Conservation (phyloP, 2,797 vertebrate genomes). For the Centroberyx gerrardi region DNA sequence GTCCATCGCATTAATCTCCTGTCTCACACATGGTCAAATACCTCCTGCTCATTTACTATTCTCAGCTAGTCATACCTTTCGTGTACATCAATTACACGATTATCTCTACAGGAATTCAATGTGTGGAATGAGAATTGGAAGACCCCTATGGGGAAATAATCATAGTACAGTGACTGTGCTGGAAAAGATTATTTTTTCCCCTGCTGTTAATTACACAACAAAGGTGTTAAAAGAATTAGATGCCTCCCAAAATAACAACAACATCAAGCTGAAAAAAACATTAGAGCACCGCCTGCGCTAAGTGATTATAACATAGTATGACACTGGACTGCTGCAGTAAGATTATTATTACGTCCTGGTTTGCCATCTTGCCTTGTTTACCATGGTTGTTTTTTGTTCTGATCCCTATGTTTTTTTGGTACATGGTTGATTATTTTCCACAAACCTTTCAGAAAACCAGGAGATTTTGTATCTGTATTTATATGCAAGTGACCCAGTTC, state of each 20-base stretch:
- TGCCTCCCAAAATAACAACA: neutral
- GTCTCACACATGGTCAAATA: slow-evolving; percentile 1
- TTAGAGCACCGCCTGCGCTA: too few species aligned
- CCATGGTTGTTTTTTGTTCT: neutral
- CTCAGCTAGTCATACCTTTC: neutral
- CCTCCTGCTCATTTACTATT: slow-evolving; percentile 11
- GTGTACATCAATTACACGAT: slow-evolving; percentile 27
- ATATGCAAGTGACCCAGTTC: neutral
- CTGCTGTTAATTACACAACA: slow-evolving; percentile 20
- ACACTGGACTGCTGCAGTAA: neutral
- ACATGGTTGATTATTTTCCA: neutral
- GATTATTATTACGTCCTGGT: neutral
- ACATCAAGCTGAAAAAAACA: neutral
- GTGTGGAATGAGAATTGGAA: slow-evolving; percentile 3
- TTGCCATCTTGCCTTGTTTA: neutral
- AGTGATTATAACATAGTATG: neutral
- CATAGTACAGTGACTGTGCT: neutral
- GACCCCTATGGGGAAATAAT: slow-evolving; percentile 42
- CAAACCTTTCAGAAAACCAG: neutral
- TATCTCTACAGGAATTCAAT: slow-evolving; percentile 41
- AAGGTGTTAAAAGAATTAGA: slow-evolving; percentile 2
- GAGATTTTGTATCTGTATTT: neutral
- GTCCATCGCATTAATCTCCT: neutral
- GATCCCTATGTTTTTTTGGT: neutral
- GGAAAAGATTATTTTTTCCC: slow-evolving; percentile 11